A percentile compares a stretch with the other conserved stretches of the same genome.
Conservation (phyloP, 2,888 invertebrate genomes). For the Ceriagrion tenellum region DNA sequence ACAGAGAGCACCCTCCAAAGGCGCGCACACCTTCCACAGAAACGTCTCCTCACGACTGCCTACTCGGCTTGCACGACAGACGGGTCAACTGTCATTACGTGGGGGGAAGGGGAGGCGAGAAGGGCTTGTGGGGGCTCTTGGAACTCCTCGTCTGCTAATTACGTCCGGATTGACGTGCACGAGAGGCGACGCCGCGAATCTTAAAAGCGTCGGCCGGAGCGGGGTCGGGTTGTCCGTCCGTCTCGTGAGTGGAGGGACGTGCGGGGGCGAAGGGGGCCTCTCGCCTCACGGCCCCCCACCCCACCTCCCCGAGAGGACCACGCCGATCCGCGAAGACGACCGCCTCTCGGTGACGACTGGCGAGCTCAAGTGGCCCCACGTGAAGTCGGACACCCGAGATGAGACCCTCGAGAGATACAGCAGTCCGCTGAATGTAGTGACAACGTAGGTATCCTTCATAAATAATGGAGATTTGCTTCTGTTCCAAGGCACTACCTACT, state of each 20-base stretch:
- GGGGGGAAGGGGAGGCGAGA: background rate
- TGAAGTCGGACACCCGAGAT: background rate
- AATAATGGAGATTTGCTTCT: background rate
- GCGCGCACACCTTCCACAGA: background rate
- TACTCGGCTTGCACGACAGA: background rate
- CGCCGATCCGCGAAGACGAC: background rate
- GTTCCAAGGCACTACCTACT: background rate
- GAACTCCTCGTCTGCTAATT: background rate
- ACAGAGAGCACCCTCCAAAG: background rate
- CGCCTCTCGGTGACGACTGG: background rate
- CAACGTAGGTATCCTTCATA: background rate
- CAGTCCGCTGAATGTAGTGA: background rate
- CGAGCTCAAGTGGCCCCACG: background rate
- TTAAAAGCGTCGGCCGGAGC: background rate
- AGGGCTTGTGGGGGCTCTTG: no score
- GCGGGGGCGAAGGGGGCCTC: background rate
- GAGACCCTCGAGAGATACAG: background rate
- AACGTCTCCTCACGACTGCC: background rate
- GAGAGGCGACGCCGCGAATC: background rate
- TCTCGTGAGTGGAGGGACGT: no score
- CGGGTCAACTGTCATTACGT: background rate
- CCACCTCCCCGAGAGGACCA: background rate
- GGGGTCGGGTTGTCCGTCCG: background rate
- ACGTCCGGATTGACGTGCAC: background rate
- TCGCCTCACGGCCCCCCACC: background rate